Evolutionary conservation across 2,113 vertebrate species (phyloP), one percentile per base, ranked within the genome.

Genomic region (Ammodytes marinus): DNA sequence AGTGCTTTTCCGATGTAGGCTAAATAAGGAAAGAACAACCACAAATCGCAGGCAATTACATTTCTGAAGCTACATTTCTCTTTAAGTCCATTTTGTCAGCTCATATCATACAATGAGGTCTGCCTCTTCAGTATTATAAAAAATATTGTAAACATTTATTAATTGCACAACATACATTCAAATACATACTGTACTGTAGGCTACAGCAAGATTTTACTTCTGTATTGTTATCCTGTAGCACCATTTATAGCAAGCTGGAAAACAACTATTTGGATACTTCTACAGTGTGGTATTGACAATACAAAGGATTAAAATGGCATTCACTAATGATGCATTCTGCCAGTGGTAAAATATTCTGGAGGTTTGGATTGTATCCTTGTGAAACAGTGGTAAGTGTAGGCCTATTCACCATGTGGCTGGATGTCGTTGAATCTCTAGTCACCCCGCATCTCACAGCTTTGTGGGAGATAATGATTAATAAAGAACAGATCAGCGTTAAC

Each of bases 151-250:
- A 92, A 94, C 93, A 94, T 95, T 94, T 93, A 94, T 94, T 91
- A 93, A 95, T 94, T 95, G 92, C 93, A 95, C 94, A 90, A 94
- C 93, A 92, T 95, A 94, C 93, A 95, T 95, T 95, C 92, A 92
- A 91, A 93, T 94, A 94, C 92, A 94, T 92, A 95, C 90, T 93
- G 93, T 92, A 92, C 93, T 94, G 93, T 94, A 27, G 27, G 27
- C 27, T 27, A 94, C 93, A 93, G 90, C 93, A 86, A 91, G 77
- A 67, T 79, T 86, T 85, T 66, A 83, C 77, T 84, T 91, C 64
- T 77, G 88, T 86, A 71, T 85, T 86, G 88, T 92, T 88, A 90
- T 91, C 90, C 88, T 88, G 88, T 95, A 95, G 94, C 95, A 95
- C 94, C 94, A 93, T 88, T 54, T 93, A 91, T 80, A 90, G 90